A percentile compares a stretch with the other conserved stretches of the same genome.
Conservation (phyloP, 1,140 invertebrate genomes). For the Monochamus saltuarius region DNA sequence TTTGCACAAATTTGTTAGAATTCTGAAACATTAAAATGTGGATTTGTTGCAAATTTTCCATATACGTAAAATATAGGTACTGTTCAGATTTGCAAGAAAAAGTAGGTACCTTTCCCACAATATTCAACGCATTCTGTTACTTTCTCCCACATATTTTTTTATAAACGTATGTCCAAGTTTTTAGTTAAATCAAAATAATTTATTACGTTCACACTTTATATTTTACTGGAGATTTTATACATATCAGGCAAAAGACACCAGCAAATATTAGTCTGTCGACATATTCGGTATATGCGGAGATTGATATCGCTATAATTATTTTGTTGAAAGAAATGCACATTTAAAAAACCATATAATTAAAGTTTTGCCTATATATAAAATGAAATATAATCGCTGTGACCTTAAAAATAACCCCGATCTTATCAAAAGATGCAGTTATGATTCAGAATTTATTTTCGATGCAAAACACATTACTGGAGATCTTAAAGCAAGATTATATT, state of each 20-base stretch:
- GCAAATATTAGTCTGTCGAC: not conserved
- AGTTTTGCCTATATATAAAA: constrained; percentile 25
- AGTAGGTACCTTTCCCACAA: no score
- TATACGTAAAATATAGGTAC: no score
- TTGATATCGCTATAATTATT: not conserved
- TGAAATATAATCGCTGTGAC: constrained; percentile 32
- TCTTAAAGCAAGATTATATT: constrained; percentile 22
- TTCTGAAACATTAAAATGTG: no score
- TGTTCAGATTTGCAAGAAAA: no score
- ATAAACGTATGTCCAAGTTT: no score
- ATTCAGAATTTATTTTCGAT: constrained; percentile 32
- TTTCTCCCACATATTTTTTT: no score
- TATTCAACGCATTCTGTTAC: no score
- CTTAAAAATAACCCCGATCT: constrained; percentile 27
- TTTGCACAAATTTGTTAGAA: no score
- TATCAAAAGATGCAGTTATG: constrained; percentile 34
- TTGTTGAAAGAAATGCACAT: no score
- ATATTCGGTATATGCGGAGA: not conserved
- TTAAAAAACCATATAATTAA: constrained; percentile 29
- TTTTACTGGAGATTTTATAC: not conserved
- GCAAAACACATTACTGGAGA: constrained; percentile 17
- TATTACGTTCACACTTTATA: not conserved
- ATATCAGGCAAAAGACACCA: not conserved
- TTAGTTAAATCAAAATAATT: no score
- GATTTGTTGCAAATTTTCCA: no score